phyloP scores from a whole-genome alignment of 30 jellyfish, hydroid and myxozoan genomes.

The Mastigias papua region DNA sequence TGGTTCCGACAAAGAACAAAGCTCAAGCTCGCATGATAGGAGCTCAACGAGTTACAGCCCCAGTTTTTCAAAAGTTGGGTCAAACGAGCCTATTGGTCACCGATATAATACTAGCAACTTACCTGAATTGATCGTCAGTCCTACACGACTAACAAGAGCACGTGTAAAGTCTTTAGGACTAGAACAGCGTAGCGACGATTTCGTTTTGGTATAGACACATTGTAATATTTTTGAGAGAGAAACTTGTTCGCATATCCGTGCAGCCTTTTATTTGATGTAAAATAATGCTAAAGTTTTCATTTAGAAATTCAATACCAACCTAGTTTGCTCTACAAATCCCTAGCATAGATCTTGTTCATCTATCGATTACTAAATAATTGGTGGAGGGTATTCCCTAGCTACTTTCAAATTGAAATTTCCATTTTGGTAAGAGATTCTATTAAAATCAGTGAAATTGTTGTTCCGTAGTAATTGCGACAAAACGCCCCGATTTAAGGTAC shows the following conservation, averaged over 20 bases:
- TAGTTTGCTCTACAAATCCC: too few species aligned
- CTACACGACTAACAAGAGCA: conserved; percentile 70
- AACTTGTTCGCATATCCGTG: not conserved
- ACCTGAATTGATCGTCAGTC: conserved; percentile 31
- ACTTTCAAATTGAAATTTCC: too few species aligned
- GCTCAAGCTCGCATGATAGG: not conserved
- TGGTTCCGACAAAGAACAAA: not conserved
- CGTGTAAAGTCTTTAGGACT: conserved; percentile 67
- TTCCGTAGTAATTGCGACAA: too few species aligned
- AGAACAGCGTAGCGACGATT: conserved; percentile 1
- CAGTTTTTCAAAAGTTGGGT: conserved; percentile 1
- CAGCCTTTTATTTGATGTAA: not conserved
- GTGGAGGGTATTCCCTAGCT: too few species aligned
- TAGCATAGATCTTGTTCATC: too few species aligned
- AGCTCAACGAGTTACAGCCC: not conserved
- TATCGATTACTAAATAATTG: too few species aligned
- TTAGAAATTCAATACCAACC: too few species aligned
- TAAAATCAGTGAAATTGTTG: too few species aligned
- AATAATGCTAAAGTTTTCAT: not conserved
- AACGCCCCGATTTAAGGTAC: too few species aligned
- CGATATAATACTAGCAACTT: not conserved
- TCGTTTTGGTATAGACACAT: not conserved
- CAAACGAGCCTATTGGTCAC: not conserved
- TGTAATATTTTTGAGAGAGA: not conserved
- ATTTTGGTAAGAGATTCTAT: too few species aligned